Evolutionary conservation across 2,888 invertebrate species (phyloP), one percentile per base, ranked within the genome.

Genomic region (Leucozona laternaria): DNA sequence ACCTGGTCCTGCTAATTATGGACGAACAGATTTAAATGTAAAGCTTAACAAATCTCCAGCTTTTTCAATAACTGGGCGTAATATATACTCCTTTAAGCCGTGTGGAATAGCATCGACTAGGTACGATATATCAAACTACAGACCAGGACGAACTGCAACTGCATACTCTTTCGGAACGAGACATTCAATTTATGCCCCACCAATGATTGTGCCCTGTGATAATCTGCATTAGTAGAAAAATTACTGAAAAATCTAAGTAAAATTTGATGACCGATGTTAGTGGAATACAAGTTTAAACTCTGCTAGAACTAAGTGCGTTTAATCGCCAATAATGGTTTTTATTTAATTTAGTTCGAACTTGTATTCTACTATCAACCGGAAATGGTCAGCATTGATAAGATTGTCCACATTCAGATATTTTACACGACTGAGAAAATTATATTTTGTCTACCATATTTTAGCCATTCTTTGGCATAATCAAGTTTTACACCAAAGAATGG

Each of bases 1-100:
- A 0, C 92, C 92, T 4, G 92, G 92, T 4, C 92, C 92, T 0
- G 92, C 92, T 0, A 90, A 90, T 2, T 92, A 92, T 85, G 90
- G 89, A 10, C 89, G 89, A 2, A 85, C 88, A 1, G 89, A 90
- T 78, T 88, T 91, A 0, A 88, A 89, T 83, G 77, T 88, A 0
- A 89, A 89, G 50, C 62, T 90, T 0, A 83, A 55, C 2, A 89
- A 89, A 31, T 89, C 89, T 10, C 92, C 92, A 1, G 81, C 89
- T 8, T 92, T 90, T 78, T 88, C 91, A 1, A 89, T 92, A 88
- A 89, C 89, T 0, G 62, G 88, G 4, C 88, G 89, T 0, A 89
- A 88, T 22, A 37, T 70, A 0, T 6, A 72, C n/a, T 31, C 34
- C 4, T 48, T 40, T 3, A 89, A 89, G 68, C 48, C 58, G 34